A percentile compares a stretch with the other conserved stretches of the same genome.
These are phyloP conservation scores for Cotesia chilonis DNA, from an alignment of 1,140 invertebrate species.

Conservation along the genomic window DNA sequence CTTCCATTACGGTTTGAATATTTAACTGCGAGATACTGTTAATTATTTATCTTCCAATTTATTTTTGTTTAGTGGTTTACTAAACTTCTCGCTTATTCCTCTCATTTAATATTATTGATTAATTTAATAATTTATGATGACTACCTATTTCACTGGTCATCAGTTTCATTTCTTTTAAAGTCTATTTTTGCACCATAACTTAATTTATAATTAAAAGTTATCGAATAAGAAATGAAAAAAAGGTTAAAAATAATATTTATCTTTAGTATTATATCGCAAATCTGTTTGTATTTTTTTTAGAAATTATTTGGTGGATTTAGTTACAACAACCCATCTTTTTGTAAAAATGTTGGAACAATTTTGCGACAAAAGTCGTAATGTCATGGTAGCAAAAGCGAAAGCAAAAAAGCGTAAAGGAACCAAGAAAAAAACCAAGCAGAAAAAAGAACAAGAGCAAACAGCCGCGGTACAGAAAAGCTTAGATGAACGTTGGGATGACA, in stretches of 20 bases:
- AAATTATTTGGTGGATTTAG: conserved; percentile 84
- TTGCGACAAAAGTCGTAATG: conserved; percentile 72
- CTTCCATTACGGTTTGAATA: conserved; percentile 34
- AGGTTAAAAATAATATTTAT: too few species aligned
- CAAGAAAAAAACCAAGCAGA: conserved; percentile 63
- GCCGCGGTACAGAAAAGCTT: conserved; percentile 51
- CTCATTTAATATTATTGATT: too few species aligned
- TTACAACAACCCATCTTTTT: conserved; percentile 91
- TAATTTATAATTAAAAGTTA: too few species aligned
- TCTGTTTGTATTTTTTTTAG: conserved; percentile 61
- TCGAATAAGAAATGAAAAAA: too few species aligned
- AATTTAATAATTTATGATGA: too few species aligned
- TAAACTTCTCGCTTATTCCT: neutral
- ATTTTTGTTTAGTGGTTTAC: neutral
- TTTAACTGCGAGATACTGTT: conserved; percentile 24
- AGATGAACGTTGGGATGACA: conserved; percentile 78
- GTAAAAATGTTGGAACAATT: conserved; percentile 90
- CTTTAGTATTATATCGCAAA: too few species aligned
- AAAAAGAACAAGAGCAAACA: conserved; percentile 48
- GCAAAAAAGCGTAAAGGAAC: conserved; percentile 66
- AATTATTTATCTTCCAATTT: conserved; percentile 16
- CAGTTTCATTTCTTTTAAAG: too few species aligned
- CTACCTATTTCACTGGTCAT: too few species aligned
- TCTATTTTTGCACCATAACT: too few species aligned
- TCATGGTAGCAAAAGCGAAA: conserved; percentile 78